Conservation (phyloP, 2,888 invertebrate genomes). For the Drosophila greeni region DNA sequence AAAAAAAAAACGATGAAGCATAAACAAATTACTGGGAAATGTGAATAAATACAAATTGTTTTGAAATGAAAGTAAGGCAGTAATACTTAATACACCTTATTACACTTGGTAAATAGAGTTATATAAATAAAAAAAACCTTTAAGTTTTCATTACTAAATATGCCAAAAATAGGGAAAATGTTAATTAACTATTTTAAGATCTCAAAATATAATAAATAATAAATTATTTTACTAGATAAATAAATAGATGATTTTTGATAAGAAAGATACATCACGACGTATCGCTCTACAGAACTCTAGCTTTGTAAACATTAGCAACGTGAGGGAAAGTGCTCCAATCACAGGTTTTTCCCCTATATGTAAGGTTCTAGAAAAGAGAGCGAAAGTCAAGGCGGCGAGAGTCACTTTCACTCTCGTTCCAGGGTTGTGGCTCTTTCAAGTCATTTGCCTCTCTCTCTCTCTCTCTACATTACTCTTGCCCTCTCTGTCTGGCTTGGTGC, state of each 20-base stretch:
- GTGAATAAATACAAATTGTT: no score
- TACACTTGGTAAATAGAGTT: no score
- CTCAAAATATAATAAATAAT: not conserved
- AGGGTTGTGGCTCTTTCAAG: slow-evolving; percentile 8
- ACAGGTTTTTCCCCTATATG: not conserved
- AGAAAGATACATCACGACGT: no score
- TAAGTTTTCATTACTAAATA: no score
- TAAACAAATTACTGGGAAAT: no score
- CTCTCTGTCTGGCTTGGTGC: slow-evolving; percentile 5
- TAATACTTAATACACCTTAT: no score
- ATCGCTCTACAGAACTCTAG: not conserved
- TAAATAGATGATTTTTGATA: no score
- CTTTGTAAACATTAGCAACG: not conserved
- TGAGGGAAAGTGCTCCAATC: not conserved
- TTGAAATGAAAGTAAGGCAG: no score
- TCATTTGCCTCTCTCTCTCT: not conserved
- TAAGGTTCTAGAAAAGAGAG: slow-evolving; percentile 3
- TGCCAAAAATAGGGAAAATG: no score
- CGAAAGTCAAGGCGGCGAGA: not conserved
- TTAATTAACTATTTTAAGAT: no score
- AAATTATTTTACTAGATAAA: not conserved
- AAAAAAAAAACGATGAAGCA: no score
- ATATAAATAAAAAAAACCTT: no score
- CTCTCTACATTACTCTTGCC: not conserved
- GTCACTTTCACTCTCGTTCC: slow-evolving; percentile 22